These are phyloP conservation scores for Vireo griseus DNA, from an alignment of 2,797 vertebrate species.

Conservation along the genomic window DNA sequence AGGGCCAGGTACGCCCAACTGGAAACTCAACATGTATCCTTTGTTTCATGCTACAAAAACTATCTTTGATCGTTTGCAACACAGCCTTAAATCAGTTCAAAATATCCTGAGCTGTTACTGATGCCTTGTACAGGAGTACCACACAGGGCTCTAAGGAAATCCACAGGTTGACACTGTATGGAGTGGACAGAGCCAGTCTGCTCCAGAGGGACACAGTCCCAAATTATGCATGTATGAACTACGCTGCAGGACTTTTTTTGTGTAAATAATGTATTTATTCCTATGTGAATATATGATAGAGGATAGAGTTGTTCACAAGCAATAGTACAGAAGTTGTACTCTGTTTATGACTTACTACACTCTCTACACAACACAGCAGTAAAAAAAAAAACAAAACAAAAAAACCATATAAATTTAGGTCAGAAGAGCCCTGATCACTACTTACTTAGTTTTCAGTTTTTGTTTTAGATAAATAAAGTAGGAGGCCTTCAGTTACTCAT, in stretches of 20 bases:
- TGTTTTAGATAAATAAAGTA: background rate
- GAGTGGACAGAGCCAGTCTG: background rate
- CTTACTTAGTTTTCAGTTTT: background rate
- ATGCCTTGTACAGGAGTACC: background rate
- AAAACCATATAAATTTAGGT: background rate
- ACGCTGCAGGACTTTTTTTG: background rate
- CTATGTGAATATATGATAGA: background rate
- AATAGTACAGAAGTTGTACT: background rate
- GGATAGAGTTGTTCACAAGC: background rate
- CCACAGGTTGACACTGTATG: accelerated
- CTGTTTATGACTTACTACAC: background rate
- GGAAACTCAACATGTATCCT: background rate
- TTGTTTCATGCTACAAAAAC: background rate
- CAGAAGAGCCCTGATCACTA: background rate
- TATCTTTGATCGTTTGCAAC: background rate
- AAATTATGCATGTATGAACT: background rate
- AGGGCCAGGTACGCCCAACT: background rate
- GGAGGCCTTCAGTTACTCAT: background rate
- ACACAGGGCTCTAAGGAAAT: background rate
- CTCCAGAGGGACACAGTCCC: background rate
- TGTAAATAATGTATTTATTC: background rate
- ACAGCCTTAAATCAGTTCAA: background rate
- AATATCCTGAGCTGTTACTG: background rate
- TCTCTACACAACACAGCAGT: background rate
- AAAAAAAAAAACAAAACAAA: background rate